These are phyloP conservation scores for Scelioninae gen. 1 DNA, from an alignment of 2,888 invertebrate species.

Conservation along the genomic window DNA sequence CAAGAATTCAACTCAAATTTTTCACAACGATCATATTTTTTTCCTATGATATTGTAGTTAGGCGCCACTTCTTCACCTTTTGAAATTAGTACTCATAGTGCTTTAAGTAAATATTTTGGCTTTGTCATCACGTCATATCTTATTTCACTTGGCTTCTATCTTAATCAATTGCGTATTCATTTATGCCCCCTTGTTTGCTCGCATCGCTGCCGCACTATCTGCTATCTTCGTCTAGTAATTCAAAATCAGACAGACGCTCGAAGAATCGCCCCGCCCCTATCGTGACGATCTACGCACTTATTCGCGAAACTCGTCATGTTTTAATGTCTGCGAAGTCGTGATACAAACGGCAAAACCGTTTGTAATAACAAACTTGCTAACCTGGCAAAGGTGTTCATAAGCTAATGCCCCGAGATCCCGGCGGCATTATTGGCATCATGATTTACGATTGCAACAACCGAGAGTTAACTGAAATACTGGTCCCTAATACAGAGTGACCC, in stretches of 20 bases:
- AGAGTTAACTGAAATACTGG: slow-evolving; percentile 73
- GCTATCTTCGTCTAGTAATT: slow-evolving; percentile 28
- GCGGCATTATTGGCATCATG: slow-evolving; percentile 70
- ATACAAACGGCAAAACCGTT: slow-evolving; percentile 65
- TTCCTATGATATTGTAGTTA: too few relatives aligned
- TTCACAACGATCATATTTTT: too few relatives aligned
- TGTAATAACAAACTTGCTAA: slow-evolving; percentile 68
- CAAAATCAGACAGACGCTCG: slow-evolving; percentile 9
- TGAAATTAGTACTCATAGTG: too few relatives aligned
- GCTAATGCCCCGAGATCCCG: slow-evolving; percentile 41
- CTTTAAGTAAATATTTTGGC: slow-evolving; percentile 22
- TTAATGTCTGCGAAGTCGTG: slow-evolving; percentile 24
- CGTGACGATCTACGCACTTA: slow-evolving; percentile 21
- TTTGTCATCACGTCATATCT: slow-evolving; percentile 14
- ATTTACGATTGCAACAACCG: slow-evolving; percentile 71
- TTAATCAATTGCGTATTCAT: slow-evolving; percentile 35
- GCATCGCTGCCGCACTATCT: background rate
- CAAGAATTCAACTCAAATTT: too few relatives aligned
- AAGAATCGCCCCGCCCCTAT: slow-evolving; percentile 19
- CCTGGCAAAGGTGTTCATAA: slow-evolving; percentile 47
- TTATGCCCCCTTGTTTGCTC: slow-evolving; percentile 18
- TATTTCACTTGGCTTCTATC: background rate
- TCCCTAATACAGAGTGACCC: slow-evolving; percentile 71
- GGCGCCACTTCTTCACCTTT: too few relatives aligned
- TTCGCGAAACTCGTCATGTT: slow-evolving; percentile 40